Base-by-base conservation (phyloP, 2,797 vertebrate genomes). In the Trichosurus vulpecula region DNA sequence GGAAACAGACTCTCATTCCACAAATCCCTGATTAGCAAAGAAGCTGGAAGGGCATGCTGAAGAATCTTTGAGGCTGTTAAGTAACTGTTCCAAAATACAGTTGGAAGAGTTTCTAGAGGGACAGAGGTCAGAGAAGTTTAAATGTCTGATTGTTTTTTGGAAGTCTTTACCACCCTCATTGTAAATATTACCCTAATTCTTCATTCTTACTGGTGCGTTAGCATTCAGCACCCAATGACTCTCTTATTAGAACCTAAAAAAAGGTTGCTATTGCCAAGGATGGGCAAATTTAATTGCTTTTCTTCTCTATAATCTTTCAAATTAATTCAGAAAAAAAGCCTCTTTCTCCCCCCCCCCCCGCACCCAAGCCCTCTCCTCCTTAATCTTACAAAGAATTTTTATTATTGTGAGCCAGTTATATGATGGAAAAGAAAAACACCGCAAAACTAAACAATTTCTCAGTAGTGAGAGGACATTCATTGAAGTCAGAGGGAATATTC, bases 171-270 rank as follows among this genome's bases (percentile, higher is more conserved):
- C 96, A 91, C 94, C 58, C 97, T 98, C 92, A 61, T 27, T 55
- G 90, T 96, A 95, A 96, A 98, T 93, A 92, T 94, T 96, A 92
- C 66, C 89, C 95, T 95, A 95, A 94, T 97, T 97, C 52, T 95
- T 97, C 94, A 97, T 95, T 95, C 91, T 96, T 95, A 96, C 90
- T 93, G 92, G 91, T 94, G 93, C 97, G 97, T 93, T 96, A 94
- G 97, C 95, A 94, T 96, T 97, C 98, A 97, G 90, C 95, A 98
- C 93, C 93, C 94, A 96, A 94, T 97, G 96, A 97, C 94, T 97
- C 54, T 95, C 95, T 95, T 97, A 93, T 94, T 95, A 93, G 97
- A 97, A 52, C 47, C 66, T 47, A 55, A 93, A 97, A 94, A 97
- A 93, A 96, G n/a, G 53, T 96, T 97, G 94, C 94, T 97, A 95